phyloP scores from a whole-genome alignment of 2,113 vertebrate species.

The Lampris megalopsis region DNA sequence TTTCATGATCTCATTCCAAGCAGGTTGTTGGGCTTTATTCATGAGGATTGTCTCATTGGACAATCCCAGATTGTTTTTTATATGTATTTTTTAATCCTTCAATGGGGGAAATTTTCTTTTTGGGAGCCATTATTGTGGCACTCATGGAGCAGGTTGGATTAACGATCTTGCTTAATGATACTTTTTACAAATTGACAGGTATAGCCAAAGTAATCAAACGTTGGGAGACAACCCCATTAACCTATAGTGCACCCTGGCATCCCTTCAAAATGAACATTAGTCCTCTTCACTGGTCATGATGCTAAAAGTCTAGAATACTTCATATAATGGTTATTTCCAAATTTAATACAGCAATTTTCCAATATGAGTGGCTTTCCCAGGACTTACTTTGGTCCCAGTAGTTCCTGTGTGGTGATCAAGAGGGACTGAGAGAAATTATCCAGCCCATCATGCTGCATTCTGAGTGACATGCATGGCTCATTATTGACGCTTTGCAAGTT shows the following conservation, averaged over 20 bases:
- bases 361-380: slow-evolving; percentile 20
- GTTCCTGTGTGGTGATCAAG: slow-evolving; percentile 34
- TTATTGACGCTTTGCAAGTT: slow-evolving; percentile 62
- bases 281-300: slow-evolving; percentile 40
- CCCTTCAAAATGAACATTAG: background rate
- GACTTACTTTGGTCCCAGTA: slow-evolving; percentile 10
- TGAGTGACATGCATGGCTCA: slow-evolving; percentile 49
- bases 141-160: too few species aligned
- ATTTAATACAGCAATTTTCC: slow-evolving; percentile 23
- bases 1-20: background rate
- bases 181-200: too few species aligned
- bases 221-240: too few species aligned
- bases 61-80: background rate
- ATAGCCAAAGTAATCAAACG: too few species aligned
- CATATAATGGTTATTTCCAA: slow-evolving; percentile 20
- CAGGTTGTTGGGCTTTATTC: slow-evolving; percentile 30
- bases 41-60: slow-evolving; percentile 44
- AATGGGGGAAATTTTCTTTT: too few species aligned
- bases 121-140: too few species aligned
- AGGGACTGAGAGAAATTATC: slow-evolving; percentile 28
- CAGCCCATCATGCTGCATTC: slow-evolving; percentile 30
- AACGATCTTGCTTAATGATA: too few species aligned
- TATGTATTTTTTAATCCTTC: too few species aligned
- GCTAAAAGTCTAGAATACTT: slow-evolving; percentile 35
- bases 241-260: too few species aligned